Evolutionary conservation across 2,797 vertebrate species (phyloP), one percentile per base, ranked within the genome.

Genomic region (Selene dorsalis): DNA sequence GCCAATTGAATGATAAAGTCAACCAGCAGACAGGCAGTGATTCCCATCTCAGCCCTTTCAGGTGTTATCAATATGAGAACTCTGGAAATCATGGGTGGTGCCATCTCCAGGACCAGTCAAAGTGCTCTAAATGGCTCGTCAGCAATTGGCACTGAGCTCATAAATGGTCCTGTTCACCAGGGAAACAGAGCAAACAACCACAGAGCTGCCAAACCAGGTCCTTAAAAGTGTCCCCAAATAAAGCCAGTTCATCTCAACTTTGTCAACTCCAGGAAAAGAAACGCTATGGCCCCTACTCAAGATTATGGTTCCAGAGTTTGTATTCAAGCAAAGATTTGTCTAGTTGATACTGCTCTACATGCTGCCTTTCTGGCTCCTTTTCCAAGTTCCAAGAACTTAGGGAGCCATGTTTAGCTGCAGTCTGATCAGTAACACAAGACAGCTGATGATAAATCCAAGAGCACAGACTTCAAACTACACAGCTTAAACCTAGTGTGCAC

Each of bases 81-180:
- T 41, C 39, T 41, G 39, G 39, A 14, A 41, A 13, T 41, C 39
- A 41, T 41, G 13, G 39, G 39, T 41, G 39, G 10, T 13, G 39
- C 35, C 13, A 1, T 65, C 17, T 26, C n/a, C 43, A 22, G 35
- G 38, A 22, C 48, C 48, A n/a, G n/a, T 6, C n/a, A 12, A 24
- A 73, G 39, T 18, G 32, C 52, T 53, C 32, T 17, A 22, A 67
- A 63, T 9, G 9, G 20, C 63, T 65, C 13, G 48, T 64, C 26
- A 64, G 32, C 50, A 9, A 67, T 4, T 53, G 16, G 32, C 20
- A 52, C 30, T 53, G 24, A 67, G 1, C 13, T 16, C 14, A 47
- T 63, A 12, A 24, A 16, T 50, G 20, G 12, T 45, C n/a, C 56
- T 61, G 39, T 69, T 69, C 57, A 63, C 16, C 30, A 28, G 4